A percentile compares a stretch with the other conserved stretches of the same genome.
phyloP scores from a whole-genome alignment of 2,113 vertebrate species.

The mouse (Mus musculus) region GRCm39 chr6:111821001-111821500 shows the following conservation, averaged over 20 bases:
- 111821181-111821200: neutral
- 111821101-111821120: neutral
- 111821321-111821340: neutral
- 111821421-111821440: slow-evolving; percentile 77
- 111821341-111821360: neutral
- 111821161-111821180: neutral
- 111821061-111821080: neutral
- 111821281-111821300: neutral
- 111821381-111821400: slow-evolving; percentile 71
- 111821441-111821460: slow-evolving; percentile 86
- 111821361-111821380: slow-evolving; percentile 71
- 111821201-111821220: neutral
- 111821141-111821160: neutral
- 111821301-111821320: neutral
- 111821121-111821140: neutral
- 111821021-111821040: neutral
- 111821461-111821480: slow-evolving; percentile 86
- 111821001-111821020: neutral
- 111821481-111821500: slow-evolving; percentile 81
- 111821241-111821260: neutral
- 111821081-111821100: neutral
- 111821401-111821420: slow-evolving; percentile 78
- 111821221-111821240: neutral
- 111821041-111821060: neutral
- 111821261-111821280: neutral